phyloP scores from a whole-genome alignment of 2,888 invertebrate genomes.

The Troides aeacus region DNA sequence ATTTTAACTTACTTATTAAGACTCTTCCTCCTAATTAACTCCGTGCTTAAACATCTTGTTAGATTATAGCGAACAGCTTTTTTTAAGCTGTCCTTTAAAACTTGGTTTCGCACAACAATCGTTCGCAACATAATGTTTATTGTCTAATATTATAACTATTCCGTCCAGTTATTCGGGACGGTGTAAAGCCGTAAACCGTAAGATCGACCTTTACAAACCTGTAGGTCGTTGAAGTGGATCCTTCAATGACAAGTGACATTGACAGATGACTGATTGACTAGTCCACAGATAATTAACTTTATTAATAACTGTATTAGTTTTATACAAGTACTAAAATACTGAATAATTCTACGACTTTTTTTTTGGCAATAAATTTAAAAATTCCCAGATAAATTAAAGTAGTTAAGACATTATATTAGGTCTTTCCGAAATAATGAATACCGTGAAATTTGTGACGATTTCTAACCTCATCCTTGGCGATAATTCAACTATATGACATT shows the following conservation, averaged over 20 bases:
- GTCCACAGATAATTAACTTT: background rate
- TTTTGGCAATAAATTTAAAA: too few species aligned
- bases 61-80: slow-evolving; percentile 80
- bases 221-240: slow-evolving; percentile 63
- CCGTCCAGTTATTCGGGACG: slow-evolving; percentile 70
- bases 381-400: too few species aligned
- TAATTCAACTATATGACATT: too few species aligned
- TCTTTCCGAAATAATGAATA: too few species aligned
- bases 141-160: slow-evolving; percentile 50
- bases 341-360: too few species aligned
- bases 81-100: slow-evolving; percentile 82
- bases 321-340: too few species aligned
- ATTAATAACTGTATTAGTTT: too few species aligned
- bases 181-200: slow-evolving; percentile 54
- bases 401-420: too few species aligned
- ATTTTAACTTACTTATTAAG: slow-evolving; percentile 76
- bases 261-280: slow-evolving; percentile 13
- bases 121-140: slow-evolving; percentile 85
- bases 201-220: slow-evolving; percentile 73
- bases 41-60: slow-evolving; percentile 81
- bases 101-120: slow-evolving; percentile 84
- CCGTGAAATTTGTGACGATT: too few species aligned
- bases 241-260: slow-evolving; percentile 32
- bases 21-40: slow-evolving; percentile 82
- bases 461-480: too few species aligned